Conservation (phyloP, 2,113 vertebrate genomes). For the Gasterosteus aculeatus region DNA sequence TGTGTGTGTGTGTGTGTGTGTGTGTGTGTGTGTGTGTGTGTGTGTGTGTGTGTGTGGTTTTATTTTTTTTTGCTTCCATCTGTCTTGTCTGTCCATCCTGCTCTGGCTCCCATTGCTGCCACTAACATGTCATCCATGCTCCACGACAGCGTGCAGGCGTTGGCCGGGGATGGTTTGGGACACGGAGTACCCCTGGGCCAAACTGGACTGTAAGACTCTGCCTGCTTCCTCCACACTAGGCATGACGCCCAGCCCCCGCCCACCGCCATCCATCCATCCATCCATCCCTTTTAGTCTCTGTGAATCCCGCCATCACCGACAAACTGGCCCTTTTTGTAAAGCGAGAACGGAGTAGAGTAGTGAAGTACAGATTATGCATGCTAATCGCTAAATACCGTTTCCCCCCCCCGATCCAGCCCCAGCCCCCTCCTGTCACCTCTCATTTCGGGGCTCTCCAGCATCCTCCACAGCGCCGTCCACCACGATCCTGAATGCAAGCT, state of each 20-base stretch:
- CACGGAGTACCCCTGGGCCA: constrained; percentile 76
- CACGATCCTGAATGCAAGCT: constrained; percentile 39
- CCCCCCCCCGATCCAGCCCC: constrained; percentile 1
- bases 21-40: constrained; percentile 10
- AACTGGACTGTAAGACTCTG: constrained; percentile 74
- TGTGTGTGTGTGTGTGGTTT: neutral
- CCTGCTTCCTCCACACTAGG: constrained; percentile 69
- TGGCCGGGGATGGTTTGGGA: constrained; percentile 80
- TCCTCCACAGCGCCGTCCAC: constrained; percentile 21
- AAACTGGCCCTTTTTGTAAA: constrained; percentile 12
- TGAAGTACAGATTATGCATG: constrained; percentile 33
- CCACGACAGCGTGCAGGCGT: constrained; percentile 76
- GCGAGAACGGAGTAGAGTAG: neutral
- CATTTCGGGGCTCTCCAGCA: constrained; percentile 9
- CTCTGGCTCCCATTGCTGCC: constrained; percentile 70
- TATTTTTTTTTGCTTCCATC: neutral
- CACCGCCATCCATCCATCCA: constrained; percentile 29
- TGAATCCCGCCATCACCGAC: constrained; percentile 29
- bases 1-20: constrained; percentile 18
- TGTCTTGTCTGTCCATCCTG: constrained; percentile 46
- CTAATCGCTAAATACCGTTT: constrained; percentile 33
- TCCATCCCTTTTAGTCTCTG: constrained; percentile 36
- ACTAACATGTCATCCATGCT: constrained; percentile 83
- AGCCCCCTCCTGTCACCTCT: neutral
- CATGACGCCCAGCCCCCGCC: constrained; percentile 60